These are phyloP conservation scores for Chiropotes sagulatus DNA, from an alignment of 2,797 vertebrate genomes.

Conservation along the genomic window DNA sequence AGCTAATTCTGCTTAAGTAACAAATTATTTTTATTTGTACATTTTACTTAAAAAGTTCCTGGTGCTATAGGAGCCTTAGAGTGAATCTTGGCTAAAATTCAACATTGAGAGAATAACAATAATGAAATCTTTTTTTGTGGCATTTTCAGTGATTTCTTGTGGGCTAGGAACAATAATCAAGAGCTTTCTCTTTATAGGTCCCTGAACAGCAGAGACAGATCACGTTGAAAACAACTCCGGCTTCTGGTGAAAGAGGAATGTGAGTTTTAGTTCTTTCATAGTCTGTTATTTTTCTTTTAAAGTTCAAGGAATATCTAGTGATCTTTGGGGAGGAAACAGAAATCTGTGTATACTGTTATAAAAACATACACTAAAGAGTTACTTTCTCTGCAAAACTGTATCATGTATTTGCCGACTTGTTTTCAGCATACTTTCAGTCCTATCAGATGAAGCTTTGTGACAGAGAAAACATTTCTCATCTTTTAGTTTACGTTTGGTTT, in stretches of 20 bases:
- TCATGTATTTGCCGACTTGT: neutral
- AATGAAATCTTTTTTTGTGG: neutral
- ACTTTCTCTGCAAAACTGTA: neutral
- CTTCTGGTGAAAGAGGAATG: constrained; percentile 96
- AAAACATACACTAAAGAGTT: neutral
- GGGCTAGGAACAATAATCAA: neutral
- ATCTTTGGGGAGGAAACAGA: neutral
- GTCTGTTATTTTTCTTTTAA: neutral
- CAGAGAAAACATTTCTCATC: neutral
- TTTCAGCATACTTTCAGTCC: neutral
- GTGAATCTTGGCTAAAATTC: constrained; percentile 22
- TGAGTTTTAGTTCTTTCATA: constrained; percentile 78
- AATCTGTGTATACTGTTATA: neutral
- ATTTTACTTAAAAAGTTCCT: neutral
- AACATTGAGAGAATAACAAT: neutral
- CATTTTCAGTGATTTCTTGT: neutral
- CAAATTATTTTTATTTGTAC: neutral
- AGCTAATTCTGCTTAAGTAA: neutral
- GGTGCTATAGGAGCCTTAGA: neutral
- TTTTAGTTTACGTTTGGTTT: neutral
- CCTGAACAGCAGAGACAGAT: constrained; percentile 97
- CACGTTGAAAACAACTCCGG: constrained; percentile 93
- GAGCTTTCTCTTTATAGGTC: constrained; percentile 83
- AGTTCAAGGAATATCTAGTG: neutral
- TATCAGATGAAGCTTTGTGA: neutral